Evolutionary conservation across 37 sponge, comb jelly and placozoan genomes (phyloP).

Genomic region (Corticium candelabrum): DNA sequence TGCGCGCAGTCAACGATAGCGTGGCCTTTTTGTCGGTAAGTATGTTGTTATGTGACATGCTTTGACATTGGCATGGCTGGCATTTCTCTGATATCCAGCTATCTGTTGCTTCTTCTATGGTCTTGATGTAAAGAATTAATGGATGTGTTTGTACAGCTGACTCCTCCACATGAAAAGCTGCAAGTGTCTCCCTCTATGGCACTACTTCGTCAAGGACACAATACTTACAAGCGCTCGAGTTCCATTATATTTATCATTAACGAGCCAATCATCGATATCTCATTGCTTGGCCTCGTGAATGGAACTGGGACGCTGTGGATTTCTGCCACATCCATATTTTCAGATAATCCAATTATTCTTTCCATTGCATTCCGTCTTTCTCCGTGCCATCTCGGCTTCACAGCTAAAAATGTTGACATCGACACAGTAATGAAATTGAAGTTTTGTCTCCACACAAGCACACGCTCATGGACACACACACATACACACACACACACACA

Average conservation of each 20-base stretch:
- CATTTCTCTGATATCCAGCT: too few species aligned
- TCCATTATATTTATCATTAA: background rate
- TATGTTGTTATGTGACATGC: too few species aligned
- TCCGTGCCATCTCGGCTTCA: background rate
- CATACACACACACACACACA: too few species aligned
- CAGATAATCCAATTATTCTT: background rate
- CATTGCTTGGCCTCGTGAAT: background rate
- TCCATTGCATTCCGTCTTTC: background rate
- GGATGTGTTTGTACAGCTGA: too few species aligned
- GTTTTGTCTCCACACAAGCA: too few species aligned
- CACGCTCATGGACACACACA: too few species aligned
- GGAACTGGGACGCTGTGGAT: background rate
- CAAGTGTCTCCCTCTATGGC: too few species aligned
- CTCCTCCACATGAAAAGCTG: too few species aligned
- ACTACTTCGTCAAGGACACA: background rate
- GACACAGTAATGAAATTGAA: too few species aligned
- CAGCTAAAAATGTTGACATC: background rate
- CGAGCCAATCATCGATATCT: background rate
- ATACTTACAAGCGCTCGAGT: background rate
- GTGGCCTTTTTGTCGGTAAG: background rate
- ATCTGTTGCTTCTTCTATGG: background rate
- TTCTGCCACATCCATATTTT: background rate
- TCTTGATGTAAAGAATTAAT: too few species aligned
- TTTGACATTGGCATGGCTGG: too few species aligned
- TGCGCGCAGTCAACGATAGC: background rate